Base-by-base conservation (phyloP, 64 coral and sea anemone species). In the Orbicella faveolata region DNA sequence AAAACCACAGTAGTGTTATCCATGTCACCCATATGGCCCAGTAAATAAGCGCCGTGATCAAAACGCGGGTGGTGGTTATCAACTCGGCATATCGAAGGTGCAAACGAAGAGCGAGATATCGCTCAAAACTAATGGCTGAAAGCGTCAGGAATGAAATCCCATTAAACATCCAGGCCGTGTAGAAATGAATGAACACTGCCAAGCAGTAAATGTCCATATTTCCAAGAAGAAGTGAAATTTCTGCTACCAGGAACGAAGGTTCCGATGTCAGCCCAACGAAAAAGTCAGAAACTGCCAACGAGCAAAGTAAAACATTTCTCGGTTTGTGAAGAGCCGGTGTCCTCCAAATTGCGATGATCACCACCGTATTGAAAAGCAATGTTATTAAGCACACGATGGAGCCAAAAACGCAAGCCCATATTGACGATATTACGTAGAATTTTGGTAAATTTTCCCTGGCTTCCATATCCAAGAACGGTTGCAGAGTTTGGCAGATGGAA, bases 271-370 rank as follows among this genome's bases (percentile, higher is more conserved):
- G 73, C 39, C 80, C 94, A 75, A 96, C 90, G 11, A 78, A 81
- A 35, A 96, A 75, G 34, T 96, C 94, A 10, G 94, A 93, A 61
- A 93, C 78, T 4, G 94, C 94, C 61, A 96, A 36, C 21, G 90
- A 93, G 20, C 79, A 72, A 4, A 96, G 63, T 8, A 96, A 25
- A 23, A 93, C 37, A 75, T 93, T 93, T 6, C 81, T 90, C 39
- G 94, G 81, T 23, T 88, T 63, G 36, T 82, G 80, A 89, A 96
- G 87, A 36, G 63, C 34, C 16, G 81, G 87, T 66, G 74, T 87
- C 36, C 34, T 72, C n/a, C 61, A 89, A 35, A 93, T 68, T 19
- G 79, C 77, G 21, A 93, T 16, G 15, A 96, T 53, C n/a, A 92
- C 63, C 15, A 93, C 11, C 15, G 85, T 10, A 53, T 96, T 96